A percentile compares a stretch with the other conserved stretches of the same genome.
Conservation (phyloP, 2,888 invertebrate species). For the Autographa pulchrina region DNA sequence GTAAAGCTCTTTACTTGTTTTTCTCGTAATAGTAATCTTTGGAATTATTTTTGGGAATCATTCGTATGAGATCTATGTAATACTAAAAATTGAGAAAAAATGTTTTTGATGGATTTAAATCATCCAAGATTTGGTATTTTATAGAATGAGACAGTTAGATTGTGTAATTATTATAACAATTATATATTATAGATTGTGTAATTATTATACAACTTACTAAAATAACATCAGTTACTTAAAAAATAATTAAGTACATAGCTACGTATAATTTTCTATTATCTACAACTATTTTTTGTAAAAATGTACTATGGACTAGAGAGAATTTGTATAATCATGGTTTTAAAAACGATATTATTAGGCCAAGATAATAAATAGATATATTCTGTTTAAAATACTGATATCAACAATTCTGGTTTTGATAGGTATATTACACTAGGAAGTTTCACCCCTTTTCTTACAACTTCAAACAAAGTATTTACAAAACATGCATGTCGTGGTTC, state of each 20-base stretch:
- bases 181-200: neutral
- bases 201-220: neutral
- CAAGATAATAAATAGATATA: slow-evolving; percentile 38
- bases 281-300: slow-evolving; percentile 25
- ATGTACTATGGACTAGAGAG: slow-evolving; percentile 54
- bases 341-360: slow-evolving; percentile 43
- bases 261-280: slow-evolving; percentile 15
- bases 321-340: slow-evolving; percentile 37
- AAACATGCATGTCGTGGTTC: neutral
- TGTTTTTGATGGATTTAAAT: slow-evolving; percentile 24
- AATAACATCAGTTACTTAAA: slow-evolving; percentile 15
- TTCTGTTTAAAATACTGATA: slow-evolving; percentile 56
- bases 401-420: slow-evolving; percentile 43
- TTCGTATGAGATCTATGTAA: slow-evolving; percentile 73
- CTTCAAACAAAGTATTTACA: neutral
- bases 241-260: slow-evolving; percentile 46
- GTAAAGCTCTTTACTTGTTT: slow-evolving; percentile 76
- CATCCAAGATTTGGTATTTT: neutral
- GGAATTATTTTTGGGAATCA: slow-evolving; percentile 80
- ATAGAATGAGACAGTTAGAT: neutral
- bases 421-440: slow-evolving; percentile 25
- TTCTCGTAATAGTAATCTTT: slow-evolving; percentile 66
- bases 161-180: neutral
- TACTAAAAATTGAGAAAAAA: slow-evolving; percentile 40
- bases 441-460: slow-evolving; percentile 24